phyloP scores from a whole-genome alignment of 2,113 vertebrate species.

The Chloebia gouldiae region DNA sequence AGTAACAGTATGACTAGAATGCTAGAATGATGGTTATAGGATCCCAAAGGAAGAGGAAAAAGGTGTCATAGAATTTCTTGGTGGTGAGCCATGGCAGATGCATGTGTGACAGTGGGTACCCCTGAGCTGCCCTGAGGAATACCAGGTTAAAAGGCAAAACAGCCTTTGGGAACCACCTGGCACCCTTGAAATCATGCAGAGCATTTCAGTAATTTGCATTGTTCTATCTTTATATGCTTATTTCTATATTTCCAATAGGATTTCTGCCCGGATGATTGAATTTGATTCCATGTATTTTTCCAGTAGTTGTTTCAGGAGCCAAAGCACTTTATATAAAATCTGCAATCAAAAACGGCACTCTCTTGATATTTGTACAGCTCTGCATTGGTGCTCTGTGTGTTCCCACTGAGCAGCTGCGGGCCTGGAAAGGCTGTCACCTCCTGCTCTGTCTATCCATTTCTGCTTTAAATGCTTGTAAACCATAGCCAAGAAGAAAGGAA shows the following conservation, averaged over 20 bases:
- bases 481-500: neutral
- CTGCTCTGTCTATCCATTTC: neutral
- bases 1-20: neutral
- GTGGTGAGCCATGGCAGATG: neutral
- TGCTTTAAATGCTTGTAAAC: neutral
- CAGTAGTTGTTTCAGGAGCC: neutral
- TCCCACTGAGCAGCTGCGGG: neutral
- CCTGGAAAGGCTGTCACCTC: neutral
- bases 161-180: neutral
- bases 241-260: neutral
- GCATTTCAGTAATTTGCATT: neutral
- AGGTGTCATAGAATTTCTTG: neutral
- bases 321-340: neutral
- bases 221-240: neutral
- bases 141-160: neutral
- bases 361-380: neutral
- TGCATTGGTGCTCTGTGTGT: neutral
- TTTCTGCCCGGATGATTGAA: neutral
- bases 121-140: neutral
- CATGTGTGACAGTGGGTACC: accelerated
- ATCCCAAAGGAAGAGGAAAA: neutral
- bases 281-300: neutral
- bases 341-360: neutral
- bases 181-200: neutral
- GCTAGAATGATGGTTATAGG: neutral